Base-by-base conservation (phyloP, 2,113 vertebrate species). In the Ranitomeya imitator region DNA sequence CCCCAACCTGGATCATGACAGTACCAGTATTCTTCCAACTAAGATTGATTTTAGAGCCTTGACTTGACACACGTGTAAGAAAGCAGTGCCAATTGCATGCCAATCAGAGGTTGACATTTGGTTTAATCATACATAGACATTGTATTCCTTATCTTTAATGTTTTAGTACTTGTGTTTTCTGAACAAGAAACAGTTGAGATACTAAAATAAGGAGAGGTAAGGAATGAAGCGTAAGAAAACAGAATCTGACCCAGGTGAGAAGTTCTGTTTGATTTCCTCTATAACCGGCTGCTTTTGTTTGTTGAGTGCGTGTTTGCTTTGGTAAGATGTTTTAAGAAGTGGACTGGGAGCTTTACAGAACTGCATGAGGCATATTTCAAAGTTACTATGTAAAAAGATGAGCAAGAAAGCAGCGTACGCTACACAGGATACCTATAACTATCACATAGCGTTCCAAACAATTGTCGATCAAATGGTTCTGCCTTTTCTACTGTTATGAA, bases 231-330 rank as follows among this genome's bases (percentile, higher is more conserved):
- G 59, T 77, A 54, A 78, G 23, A 76, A 59, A 86, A 86, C 76
- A 79, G 77, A 84, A 84, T 88, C n/a, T 88, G 87, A 88, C 87
- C 87, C 87, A 88, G 87, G 87, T 88, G 87, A 88, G 81, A 88
- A 55, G 59, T 88, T 88, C 73, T 60, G 16, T 88, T 88, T 88
- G 81, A 88, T 88, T 84, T 88, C 73, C 60, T 88, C 87, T 54
- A 60, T 76, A 88, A 88, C 84, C 84, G 74, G 81, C 86, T 52
- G 81, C 60, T 31, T 88, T 84, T 88, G 81, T 88, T 77, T 84
- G 81, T 26, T 21, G 71, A 88, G 73, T 65, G 60, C 67, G 63
- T 84, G 59, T 84, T 88, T 88, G 71, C 60, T 84, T 77, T 84
- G 83, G 63, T 83, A 84, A 78, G 87, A 69, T 84, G 54, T 79